Evolutionary conservation across 2,797 vertebrate species (phyloP).

Genomic region (Tokudaia muenninki): DNA sequence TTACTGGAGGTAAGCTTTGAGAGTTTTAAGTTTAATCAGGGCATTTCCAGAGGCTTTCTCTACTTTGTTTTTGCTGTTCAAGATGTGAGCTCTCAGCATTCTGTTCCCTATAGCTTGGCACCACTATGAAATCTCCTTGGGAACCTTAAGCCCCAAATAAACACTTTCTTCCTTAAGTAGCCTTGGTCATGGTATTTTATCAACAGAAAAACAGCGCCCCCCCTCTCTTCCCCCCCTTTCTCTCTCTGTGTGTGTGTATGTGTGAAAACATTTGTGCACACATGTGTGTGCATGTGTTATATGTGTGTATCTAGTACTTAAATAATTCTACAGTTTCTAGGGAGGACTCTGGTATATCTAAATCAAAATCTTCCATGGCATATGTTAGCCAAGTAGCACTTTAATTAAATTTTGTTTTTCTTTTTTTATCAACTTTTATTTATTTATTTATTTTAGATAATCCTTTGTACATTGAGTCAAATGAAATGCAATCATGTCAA

Average conservation of each 20-base stretch:
- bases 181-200: background rate
- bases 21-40: background rate
- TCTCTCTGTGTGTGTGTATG: background rate
- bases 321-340: background rate
- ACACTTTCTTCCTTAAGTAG: background rate
- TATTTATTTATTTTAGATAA: background rate
- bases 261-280: background rate
- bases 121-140: background rate
- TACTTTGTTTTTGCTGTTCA: background rate
- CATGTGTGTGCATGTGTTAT: background rate
- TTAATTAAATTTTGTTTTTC: background rate
- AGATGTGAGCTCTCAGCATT: background rate
- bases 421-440: constrained; percentile 1
- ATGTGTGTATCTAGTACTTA: background rate
- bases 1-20: background rate
- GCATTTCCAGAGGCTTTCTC: background rate
- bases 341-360: constrained; percentile 20
- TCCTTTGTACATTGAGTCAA: background rate
- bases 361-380: background rate
- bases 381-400: constrained; percentile 16
- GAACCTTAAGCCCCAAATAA: background rate
- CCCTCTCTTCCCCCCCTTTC: too few relatives aligned
- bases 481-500: constrained; percentile 19
- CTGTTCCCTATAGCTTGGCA: background rate
- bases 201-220: background rate